These are phyloP conservation scores for Pseudolaguvia tuberculata DNA, from an alignment of 2,113 vertebrate species.

Conservation along the genomic window DNA sequence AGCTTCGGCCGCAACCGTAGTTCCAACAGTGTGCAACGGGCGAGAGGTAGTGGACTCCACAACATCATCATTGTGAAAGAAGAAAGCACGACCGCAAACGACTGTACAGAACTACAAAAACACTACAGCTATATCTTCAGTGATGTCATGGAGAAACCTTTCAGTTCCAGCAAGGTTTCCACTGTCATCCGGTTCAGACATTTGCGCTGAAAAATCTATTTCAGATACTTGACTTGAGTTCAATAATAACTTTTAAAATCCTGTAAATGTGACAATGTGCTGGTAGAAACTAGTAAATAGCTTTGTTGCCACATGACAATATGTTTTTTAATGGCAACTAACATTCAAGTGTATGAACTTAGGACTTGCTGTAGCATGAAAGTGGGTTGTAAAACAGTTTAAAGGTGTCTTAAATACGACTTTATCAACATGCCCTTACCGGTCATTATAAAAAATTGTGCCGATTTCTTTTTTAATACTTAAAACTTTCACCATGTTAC, in stretches of 20 bases:
- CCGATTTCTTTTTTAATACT: background rate
- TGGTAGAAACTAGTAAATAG: slow-evolving; percentile 17
- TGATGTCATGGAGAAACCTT: slow-evolving; percentile 30
- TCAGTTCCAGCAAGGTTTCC: slow-evolving; percentile 32
- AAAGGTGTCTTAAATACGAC: background rate
- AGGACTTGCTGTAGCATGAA: background rate
- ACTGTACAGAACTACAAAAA: background rate
- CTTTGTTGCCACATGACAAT: slow-evolving; percentile 3
- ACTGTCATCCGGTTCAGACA: slow-evolving; percentile 22
- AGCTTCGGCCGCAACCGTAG: slow-evolving; percentile 81
- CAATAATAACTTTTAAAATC: background rate
- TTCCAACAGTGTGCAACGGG: slow-evolving; percentile 93
- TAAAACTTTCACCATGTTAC: background rate
- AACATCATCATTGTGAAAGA: slow-evolving; percentile 88
- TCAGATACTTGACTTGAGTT: slow-evolving; percentile 13
- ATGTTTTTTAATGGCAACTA: slow-evolving; percentile 2
- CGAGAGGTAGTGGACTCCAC: slow-evolving; percentile 95
- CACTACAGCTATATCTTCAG: background rate
- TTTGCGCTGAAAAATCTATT: slow-evolving; percentile 7
- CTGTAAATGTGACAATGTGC: slow-evolving; percentile 43
- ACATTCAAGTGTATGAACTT: slow-evolving; percentile 7
- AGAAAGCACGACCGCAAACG: background rate
- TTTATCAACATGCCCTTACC: slow-evolving; percentile 1
- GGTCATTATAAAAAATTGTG: no score
- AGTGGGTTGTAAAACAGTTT: background rate